Conservation (phyloP, 2,113 vertebrate species). For the Amazona vittata region DNA sequence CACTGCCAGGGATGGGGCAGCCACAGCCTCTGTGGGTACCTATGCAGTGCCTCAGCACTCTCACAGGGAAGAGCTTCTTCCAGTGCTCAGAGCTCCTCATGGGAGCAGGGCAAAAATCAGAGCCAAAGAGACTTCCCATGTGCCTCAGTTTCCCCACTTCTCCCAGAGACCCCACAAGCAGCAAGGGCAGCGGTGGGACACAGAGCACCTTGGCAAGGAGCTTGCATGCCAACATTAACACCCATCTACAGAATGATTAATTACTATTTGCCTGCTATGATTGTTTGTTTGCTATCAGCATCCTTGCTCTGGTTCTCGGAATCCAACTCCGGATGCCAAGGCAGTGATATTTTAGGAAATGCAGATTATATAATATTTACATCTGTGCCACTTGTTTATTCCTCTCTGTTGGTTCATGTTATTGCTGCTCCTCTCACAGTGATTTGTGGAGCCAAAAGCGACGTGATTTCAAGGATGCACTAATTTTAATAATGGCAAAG, state of each 20-base stretch:
- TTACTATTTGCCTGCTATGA: constrained; percentile 26
- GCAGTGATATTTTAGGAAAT: constrained; percentile 54
- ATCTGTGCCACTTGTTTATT: constrained; percentile 63
- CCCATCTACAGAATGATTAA: neutral
- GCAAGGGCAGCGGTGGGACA: fast-evolving
- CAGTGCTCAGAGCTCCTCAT: neutral
- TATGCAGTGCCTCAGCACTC: neutral
- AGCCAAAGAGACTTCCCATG: fast-evolving
- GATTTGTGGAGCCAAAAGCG: constrained; percentile 51
- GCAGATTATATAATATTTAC: constrained; percentile 68
- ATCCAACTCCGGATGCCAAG: constrained; percentile 18
- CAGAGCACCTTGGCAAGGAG: neutral
- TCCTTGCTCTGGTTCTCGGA: neutral
- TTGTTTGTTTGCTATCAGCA: constrained; percentile 57
- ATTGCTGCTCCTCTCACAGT: constrained; percentile 29
- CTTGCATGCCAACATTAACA: neutral
- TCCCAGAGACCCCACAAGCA: neutral
- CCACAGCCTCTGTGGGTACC: neutral
- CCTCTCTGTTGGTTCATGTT: constrained; percentile 47
- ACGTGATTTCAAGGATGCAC: constrained; percentile 33
- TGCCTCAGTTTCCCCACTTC: neutral
- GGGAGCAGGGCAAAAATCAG: neutral
- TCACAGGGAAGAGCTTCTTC: neutral
- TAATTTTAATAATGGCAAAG: constrained; percentile 66
- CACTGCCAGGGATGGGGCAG: neutral